These are phyloP conservation scores for Bicyclus anynana DNA, from an alignment of 1,140 invertebrate genomes.

Conservation along the genomic window DNA sequence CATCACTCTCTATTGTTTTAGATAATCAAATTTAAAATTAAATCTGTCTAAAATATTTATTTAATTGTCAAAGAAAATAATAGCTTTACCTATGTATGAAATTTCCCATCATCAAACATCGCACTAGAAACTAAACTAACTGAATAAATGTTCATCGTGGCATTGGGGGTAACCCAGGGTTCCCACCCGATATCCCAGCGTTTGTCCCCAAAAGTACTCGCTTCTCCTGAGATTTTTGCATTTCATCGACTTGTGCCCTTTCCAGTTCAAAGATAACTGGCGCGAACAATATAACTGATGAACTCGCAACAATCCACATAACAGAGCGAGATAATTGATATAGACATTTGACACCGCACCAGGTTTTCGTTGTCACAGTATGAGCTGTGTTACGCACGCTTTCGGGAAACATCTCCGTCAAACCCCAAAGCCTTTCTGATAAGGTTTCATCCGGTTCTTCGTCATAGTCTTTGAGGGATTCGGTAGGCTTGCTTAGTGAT, in stretches of 20 bases:
- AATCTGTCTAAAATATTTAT: no score
- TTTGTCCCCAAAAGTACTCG: constrained; percentile 80
- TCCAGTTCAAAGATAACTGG: constrained; percentile 96
- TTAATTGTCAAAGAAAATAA: no score
- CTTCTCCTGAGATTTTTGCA: constrained; percentile 94
- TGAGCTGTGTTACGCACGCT: not conserved
- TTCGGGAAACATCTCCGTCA: not conserved
- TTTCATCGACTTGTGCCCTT: constrained; percentile 92
- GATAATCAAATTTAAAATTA: no score
- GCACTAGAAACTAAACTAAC: not conserved
- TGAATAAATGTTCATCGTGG: not conserved
- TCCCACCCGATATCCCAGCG: not conserved
- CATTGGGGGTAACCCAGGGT: not conserved
- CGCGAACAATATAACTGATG: constrained; percentile 93
- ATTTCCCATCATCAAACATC: no score
- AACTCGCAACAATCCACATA: constrained; percentile 87
- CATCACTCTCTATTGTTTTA: no score
- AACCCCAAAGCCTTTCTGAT: not conserved
- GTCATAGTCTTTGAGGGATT: not conserved
- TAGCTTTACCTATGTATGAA: no score
- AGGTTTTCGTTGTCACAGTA: not conserved
- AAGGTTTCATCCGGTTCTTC: not conserved
- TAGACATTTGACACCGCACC: constrained; percentile 79
- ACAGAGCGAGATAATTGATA: constrained; percentile 88
- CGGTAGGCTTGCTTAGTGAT: no score